Conservation (phyloP, 1,140 invertebrate genomes). For the Drosophila bifasciata region DNA sequence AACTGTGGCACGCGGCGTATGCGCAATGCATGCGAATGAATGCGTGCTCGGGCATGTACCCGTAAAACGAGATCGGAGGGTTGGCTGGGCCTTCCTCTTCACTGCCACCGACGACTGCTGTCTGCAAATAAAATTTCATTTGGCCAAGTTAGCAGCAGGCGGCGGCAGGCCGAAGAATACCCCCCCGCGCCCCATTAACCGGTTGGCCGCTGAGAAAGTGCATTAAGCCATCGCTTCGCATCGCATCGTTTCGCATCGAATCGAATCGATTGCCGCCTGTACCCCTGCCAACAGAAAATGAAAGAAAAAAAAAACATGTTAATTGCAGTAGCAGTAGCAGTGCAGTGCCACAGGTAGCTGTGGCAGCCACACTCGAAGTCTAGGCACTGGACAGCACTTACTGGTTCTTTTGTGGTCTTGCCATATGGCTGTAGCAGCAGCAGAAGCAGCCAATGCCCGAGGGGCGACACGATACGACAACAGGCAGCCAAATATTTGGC, state of each 20-base stretch:
- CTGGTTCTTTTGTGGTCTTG: slow-evolving; percentile 68
- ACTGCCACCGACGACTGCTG: background rate
- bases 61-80: slow-evolving; percentile 45
- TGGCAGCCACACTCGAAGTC: too few relatives aligned
- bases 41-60: background rate
- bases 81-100: too few relatives aligned
- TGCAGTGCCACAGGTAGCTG: too few relatives aligned
- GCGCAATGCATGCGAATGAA: slow-evolving; percentile 67
- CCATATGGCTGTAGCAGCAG: slow-evolving; percentile 32
- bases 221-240: slow-evolving; percentile 58
- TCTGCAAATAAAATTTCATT: slow-evolving; percentile 61
- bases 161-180: slow-evolving; percentile 17
- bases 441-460: slow-evolving; percentile 28
- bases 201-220: slow-evolving; percentile 72
- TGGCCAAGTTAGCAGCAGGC: slow-evolving; percentile 42
- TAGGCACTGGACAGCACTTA: slow-evolving; percentile 29
- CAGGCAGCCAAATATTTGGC: slow-evolving; percentile 65
- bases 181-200: slow-evolving; percentile 28
- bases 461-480: too few relatives aligned
- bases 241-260: background rate
- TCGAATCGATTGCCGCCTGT: slow-evolving; percentile 2
- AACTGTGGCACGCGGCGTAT: slow-evolving; percentile 68
- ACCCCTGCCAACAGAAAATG: too few relatives aligned
- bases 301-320: slow-evolving; percentile 60
- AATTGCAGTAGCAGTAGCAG: slow-evolving; percentile 47